Evolutionary conservation across 2,888 invertebrate species (phyloP).

Genomic region (Macaria liturata): DNA sequence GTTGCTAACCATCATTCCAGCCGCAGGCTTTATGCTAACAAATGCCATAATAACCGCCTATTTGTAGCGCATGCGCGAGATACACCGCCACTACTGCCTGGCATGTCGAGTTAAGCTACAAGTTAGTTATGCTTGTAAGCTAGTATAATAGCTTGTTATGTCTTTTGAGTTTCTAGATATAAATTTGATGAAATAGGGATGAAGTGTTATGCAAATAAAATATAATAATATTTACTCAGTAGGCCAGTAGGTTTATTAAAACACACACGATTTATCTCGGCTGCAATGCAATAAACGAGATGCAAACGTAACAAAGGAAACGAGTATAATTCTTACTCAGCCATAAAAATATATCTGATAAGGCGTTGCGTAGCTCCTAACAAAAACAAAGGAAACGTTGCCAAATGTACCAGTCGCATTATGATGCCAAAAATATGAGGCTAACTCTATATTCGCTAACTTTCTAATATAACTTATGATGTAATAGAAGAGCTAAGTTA

Average conservation of each 20-base stretch:
- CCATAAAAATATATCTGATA: constrained; percentile 23
- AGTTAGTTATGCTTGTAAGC: too few species aligned
- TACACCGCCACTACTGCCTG: too few species aligned
- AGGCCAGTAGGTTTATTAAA: too few species aligned
- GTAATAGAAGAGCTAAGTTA: constrained; percentile 38
- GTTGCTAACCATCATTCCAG: constrained; percentile 25
- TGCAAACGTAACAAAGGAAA: constrained; percentile 5
- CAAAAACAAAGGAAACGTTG: constrained; percentile 30
- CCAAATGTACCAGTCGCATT: constrained; percentile 25
- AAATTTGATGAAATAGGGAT: too few species aligned
- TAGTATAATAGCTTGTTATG: too few species aligned
- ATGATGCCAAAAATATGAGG: constrained; percentile 30
- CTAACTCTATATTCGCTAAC: constrained; percentile 25
- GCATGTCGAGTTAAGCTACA: too few species aligned
- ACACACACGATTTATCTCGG: too few species aligned
- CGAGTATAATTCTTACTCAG: constrained; percentile 7
- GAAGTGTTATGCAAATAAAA: too few species aligned
- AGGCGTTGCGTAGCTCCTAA: constrained; percentile 6
- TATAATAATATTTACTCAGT: too few species aligned
- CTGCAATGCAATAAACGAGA: constrained; percentile 4
- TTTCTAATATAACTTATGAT: constrained; percentile 42
- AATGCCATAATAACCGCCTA: constrained; percentile 6
- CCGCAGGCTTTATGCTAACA: constrained; percentile 11
- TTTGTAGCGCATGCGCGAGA: too few species aligned
- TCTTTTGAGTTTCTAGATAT: too few species aligned